phyloP scores from a whole-genome alignment of 2,888 invertebrate genomes.

The Thera obeliscata region DNA sequence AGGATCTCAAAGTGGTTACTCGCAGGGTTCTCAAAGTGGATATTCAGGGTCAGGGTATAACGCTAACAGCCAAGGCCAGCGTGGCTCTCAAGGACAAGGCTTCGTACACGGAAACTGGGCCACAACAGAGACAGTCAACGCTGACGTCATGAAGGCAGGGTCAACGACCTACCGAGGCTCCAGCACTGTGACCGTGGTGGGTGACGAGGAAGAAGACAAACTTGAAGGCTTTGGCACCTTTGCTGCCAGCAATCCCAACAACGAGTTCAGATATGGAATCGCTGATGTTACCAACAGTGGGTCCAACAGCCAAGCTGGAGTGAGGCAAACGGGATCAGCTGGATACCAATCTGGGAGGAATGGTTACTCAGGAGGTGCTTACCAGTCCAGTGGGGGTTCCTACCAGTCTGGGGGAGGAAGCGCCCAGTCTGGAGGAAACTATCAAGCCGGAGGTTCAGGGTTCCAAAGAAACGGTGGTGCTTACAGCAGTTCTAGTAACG shows the following conservation, averaged over 20 bases:
- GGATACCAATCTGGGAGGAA: conserved; percentile 1
- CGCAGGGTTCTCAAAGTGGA: conserved; percentile 32
- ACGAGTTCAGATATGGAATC: conserved; percentile 73
- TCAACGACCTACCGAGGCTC: conserved; percentile 66
- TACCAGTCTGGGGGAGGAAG: conserved; percentile 36
- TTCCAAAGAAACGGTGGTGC: conserved; percentile 39
- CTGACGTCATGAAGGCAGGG: conserved; percentile 73
- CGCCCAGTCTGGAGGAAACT: conserved; percentile 28
- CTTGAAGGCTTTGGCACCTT: conserved; percentile 69
- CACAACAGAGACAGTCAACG: conserved; percentile 78
- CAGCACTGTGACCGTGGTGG: conserved; percentile 67
- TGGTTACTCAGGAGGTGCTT: conserved; percentile 10
- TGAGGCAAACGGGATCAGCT: conserved; percentile 16
- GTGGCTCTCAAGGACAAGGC: conserved; percentile 52
- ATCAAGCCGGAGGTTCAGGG: conserved; percentile 38
- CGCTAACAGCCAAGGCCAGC: conserved; percentile 36
- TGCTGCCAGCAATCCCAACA: conserved; percentile 71
- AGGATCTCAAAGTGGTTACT: conserved; percentile 19
- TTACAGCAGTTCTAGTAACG: conserved; percentile 42
- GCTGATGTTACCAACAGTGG: conserved; percentile 65
- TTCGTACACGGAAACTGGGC: conserved; percentile 75
- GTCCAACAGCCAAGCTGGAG: conserved; percentile 36
- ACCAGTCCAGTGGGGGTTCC: conserved; percentile 35
- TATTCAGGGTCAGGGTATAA: conserved; percentile 23
- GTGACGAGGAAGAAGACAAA: conserved; percentile 71